Evolutionary conservation across 23 tunicate species (phyloP).

Genomic region (Styela clava): DNA sequence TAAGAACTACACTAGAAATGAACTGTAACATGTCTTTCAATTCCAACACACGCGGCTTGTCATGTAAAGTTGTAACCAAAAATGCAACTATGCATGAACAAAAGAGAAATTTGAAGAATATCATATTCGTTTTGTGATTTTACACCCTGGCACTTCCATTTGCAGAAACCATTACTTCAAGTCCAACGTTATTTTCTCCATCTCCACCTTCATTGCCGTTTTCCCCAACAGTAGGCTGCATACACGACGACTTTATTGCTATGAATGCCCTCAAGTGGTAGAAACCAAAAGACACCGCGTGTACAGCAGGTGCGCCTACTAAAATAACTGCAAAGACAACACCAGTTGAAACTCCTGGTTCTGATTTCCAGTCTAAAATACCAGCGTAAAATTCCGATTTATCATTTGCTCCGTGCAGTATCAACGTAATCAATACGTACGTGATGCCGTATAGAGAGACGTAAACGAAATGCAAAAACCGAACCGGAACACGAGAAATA

Average conservation of each 20-base stretch:
- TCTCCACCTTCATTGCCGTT: background rate
- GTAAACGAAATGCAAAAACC: slow-evolving; percentile 21
- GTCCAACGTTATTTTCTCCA: background rate
- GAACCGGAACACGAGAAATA: slow-evolving; percentile 2
- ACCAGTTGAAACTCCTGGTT: slow-evolving; percentile 16
- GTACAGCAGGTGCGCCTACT: slow-evolving; percentile 8
- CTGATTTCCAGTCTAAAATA: slow-evolving; percentile 19
- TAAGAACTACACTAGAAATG: no score
- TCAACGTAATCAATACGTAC: slow-evolving; percentile 8
- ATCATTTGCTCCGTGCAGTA: background rate
- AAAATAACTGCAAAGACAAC: background rate
- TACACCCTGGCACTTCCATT: background rate
- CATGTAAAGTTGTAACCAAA: no score
- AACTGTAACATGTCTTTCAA: no score
- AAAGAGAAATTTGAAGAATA: background rate
- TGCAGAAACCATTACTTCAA: background rate
- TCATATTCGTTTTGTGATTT: background rate
- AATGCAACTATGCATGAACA: no score
- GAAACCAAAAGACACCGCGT: background rate
- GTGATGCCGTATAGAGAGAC: background rate
- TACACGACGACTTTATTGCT: background rate
- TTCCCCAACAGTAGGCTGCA: background rate
- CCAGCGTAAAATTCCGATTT: slow-evolving; percentile 2
- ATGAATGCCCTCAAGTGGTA: slow-evolving; percentile 1
- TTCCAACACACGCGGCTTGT: no score